Percentiles rank a stretch among this genome's conserved stretches.
These are phyloP conservation scores for Brachypteracias leptosomus DNA, from an alignment of 2,113 vertebrate species.

Conservation along the genomic window DNA sequence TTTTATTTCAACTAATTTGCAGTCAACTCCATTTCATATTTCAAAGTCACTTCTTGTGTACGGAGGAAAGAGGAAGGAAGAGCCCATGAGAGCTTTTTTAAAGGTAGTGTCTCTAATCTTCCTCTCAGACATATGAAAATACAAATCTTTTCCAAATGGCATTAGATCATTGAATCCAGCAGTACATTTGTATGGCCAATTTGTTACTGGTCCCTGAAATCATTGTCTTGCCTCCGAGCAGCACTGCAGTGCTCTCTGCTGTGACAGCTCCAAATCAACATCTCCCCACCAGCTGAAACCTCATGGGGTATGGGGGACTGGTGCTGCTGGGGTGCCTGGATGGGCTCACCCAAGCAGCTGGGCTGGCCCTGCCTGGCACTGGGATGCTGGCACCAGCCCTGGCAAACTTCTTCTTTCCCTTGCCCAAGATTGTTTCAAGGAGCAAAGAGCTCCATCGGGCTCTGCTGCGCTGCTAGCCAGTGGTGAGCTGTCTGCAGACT, in stretches of 20 bases:
- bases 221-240: neutral
- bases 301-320: fast-evolving
- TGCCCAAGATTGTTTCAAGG: neutral
- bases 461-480: neutral
- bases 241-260: neutral
- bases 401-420: neutral
- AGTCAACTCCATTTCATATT: neutral
- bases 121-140: neutral
- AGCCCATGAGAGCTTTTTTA: neutral
- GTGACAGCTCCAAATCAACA: fast-evolving
- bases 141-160: neutral
- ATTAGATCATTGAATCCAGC: neutral
- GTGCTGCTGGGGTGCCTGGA: fast-evolving
- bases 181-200: neutral
- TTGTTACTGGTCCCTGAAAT: neutral
- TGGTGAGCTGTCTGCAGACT: fast-evolving
- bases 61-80: neutral
- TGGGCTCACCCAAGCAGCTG: neutral
- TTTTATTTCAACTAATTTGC: neutral
- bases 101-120: neutral
- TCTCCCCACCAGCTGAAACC: neutral
- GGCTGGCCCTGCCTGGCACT: neutral
- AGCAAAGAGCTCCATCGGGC: neutral
- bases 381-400: neutral
- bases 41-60: neutral